These are phyloP conservation scores for Heloderma charlesbogerti DNA, from an alignment of 2,113 vertebrate species.

Conservation along the genomic window DNA sequence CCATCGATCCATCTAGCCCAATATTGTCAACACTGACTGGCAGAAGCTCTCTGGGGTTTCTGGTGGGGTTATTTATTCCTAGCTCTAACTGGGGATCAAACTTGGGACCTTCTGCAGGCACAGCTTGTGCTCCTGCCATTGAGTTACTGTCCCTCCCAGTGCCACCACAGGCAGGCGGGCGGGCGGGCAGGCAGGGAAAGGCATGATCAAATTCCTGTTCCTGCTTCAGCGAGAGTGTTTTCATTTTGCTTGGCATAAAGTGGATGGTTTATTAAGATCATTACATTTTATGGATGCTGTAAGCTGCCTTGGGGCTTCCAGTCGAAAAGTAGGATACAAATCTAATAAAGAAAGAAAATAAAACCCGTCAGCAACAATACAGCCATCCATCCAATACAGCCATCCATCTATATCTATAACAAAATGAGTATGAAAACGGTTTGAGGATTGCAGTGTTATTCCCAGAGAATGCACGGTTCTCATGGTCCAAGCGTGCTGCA, in stretches of 20 bases:
- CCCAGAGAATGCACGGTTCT: background rate
- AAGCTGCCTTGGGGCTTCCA: background rate
- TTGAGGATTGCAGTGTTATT: background rate
- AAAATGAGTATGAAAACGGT: background rate
- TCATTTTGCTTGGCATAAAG: background rate
- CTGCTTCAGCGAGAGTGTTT: background rate
- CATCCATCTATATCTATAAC: background rate
- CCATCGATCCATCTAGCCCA: too few relatives aligned
- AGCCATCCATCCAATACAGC: too few relatives aligned
- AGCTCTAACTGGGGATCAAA: too few relatives aligned
- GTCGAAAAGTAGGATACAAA: background rate
- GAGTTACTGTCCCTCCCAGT: too few relatives aligned
- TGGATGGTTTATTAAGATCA: background rate
- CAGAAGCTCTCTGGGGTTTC: too few relatives aligned
- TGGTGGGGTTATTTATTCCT: too few relatives aligned
- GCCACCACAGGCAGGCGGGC: background rate
- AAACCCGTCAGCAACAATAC: too few relatives aligned
- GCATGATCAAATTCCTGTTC: background rate
- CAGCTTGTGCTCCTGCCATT: too few relatives aligned
- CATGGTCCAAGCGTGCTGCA: background rate
- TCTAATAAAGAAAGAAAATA: background rate
- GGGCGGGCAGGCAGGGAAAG: background rate
- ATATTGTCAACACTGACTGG: too few relatives aligned
- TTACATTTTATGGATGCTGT: background rate
- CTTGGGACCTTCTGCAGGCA: too few relatives aligned